Evolutionary conservation across 2,797 vertebrate species (phyloP).

Genomic region (Apodemus agrarius): DNA sequence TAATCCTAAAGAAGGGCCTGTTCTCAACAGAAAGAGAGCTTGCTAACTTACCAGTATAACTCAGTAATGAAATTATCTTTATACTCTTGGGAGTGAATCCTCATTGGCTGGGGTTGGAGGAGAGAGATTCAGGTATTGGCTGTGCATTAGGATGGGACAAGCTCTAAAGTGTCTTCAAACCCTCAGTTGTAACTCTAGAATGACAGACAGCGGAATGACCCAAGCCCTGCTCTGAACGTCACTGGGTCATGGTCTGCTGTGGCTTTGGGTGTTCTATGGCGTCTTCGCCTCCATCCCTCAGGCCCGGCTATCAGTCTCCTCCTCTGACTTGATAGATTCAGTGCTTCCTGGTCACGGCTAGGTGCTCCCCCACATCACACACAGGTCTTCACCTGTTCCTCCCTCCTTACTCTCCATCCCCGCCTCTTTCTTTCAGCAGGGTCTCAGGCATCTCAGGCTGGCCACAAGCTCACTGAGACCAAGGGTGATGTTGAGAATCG

Average conservation of each 20-base stretch:
- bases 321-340: not conserved
- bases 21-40: not conserved
- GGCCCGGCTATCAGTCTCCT: not conserved
- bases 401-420: not conserved
- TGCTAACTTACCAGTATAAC: not conserved
- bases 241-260: not conserved
- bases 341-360: too few species aligned
- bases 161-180: not conserved
- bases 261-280: not conserved
- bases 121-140: not conserved
- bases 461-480: not conserved
- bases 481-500: not conserved
- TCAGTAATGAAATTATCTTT: not conserved
- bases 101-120: not conserved
- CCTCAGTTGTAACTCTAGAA: not conserved
- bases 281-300: too few species aligned
- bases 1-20: not conserved
- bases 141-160: not conserved
- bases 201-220: not conserved
- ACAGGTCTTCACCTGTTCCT: not conserved
- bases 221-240: not conserved
- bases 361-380: not conserved
- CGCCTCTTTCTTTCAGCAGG: not conserved
- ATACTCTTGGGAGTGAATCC: not conserved
- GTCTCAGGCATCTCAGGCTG: not conserved